Conservation (phyloP, 2,797 vertebrate species). For the Pseudomugil gertrudae region DNA sequence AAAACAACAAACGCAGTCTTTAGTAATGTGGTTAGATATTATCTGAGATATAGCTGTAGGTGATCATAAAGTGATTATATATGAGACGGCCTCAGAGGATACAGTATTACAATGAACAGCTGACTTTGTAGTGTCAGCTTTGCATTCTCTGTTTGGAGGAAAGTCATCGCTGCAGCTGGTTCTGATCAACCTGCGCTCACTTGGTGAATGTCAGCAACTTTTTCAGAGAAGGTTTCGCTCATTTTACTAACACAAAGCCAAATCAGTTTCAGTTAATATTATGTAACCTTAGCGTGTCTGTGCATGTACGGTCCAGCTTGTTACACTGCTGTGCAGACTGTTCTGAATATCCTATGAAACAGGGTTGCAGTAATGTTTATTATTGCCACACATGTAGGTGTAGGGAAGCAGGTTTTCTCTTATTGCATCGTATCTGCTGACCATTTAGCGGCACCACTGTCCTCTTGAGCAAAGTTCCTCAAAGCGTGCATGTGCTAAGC, state of each 20-base stretch:
- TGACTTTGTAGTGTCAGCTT: too few species aligned
- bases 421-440: conserved; percentile 60
- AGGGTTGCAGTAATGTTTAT: background rate
- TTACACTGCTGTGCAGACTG: background rate
- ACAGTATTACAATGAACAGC: too few species aligned
- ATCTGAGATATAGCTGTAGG: too few species aligned
- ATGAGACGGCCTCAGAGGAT: too few species aligned
- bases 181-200: too few species aligned
- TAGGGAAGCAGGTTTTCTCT: conserved; percentile 6
- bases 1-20: too few species aligned
- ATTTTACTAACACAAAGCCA: background rate
- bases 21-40: too few species aligned
- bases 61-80: too few species aligned
- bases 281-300: too few species aligned
- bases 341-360: background rate
- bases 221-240: background rate
- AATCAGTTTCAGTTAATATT: too few species aligned
- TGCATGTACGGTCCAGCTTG: background rate
- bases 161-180: too few species aligned
- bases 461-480: conserved; percentile 21
- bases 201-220: background rate
- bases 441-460: conserved; percentile 37
- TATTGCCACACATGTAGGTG: background rate
- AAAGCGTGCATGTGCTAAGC: background rate
- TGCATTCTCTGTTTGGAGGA: too few species aligned